Conservation (phyloP, 2,888 invertebrate species). For the Drosophila acutilabella region DNA sequence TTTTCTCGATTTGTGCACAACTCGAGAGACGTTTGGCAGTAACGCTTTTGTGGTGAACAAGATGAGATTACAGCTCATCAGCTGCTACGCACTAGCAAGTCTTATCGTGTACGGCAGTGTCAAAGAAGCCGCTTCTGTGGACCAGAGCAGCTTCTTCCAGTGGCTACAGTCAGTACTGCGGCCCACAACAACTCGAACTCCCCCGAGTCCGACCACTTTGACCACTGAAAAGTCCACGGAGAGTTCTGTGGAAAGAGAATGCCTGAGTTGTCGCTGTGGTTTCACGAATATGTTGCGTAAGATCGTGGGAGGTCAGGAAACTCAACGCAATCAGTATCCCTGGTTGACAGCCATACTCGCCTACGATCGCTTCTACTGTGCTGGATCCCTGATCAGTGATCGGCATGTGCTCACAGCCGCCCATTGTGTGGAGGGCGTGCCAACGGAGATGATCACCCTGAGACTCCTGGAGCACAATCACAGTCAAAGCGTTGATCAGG, state of each 20-base stretch:
- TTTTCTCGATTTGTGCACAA: neutral
- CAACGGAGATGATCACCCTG: constrained; percentile 86
- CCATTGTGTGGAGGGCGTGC: constrained; percentile 89
- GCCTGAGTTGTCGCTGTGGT: constrained; percentile 87
- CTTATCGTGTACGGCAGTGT: neutral
- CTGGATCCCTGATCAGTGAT: constrained; percentile 90
- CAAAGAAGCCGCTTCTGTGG: neutral
- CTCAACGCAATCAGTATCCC: constrained; percentile 88
- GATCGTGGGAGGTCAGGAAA: constrained; percentile 91
- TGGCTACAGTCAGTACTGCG: constrained; percentile 64
- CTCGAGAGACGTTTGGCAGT: constrained; percentile 26
- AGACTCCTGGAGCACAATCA: constrained; percentile 91
- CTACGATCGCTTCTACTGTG: constrained; percentile 88
- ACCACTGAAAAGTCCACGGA: constrained; percentile 2
- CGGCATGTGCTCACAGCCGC: constrained; percentile 91
- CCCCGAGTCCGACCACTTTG: neutral
- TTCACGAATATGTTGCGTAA: constrained; percentile 88
- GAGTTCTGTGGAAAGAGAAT: constrained; percentile 40
- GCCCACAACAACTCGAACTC: constrained; percentile 11
- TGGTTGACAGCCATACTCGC: constrained; percentile 88
- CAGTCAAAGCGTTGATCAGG: constrained; percentile 78
- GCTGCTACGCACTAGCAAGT: neutral
- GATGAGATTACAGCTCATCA: constrained; percentile 56
- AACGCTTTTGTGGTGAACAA: constrained; percentile 33
- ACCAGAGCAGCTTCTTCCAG: constrained; percentile 53